Percentiles rank a stretch among this genome's conserved stretches.
Evolutionary conservation across 2,888 invertebrate genomes (phyloP).

Genomic region (Abscondita cerata): DNA sequence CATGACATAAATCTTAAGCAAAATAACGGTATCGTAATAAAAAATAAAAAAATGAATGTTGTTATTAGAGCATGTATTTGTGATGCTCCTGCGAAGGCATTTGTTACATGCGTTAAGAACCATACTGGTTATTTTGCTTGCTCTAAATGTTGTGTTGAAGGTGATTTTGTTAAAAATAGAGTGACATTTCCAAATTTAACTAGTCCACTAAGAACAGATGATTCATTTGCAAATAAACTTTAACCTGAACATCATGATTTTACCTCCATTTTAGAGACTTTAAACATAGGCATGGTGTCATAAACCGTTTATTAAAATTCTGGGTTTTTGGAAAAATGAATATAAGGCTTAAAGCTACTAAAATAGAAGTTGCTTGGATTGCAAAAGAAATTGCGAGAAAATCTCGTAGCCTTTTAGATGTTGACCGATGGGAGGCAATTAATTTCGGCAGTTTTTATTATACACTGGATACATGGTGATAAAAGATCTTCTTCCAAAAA

Average conservation of each 20-base stretch:
- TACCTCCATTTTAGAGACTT: neutral
- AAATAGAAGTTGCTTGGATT: neutral
- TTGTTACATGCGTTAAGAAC: constrained; percentile 38
- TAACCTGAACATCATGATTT: constrained; percentile 1
- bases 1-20: neutral
- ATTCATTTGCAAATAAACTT: neutral
- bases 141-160: constrained; percentile 41
- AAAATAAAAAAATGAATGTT: neutral
- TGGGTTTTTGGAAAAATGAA: too few relatives aligned
- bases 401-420: neutral
- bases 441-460: constrained; percentile 4
- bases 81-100: constrained; percentile 44
- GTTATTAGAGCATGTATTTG: constrained; percentile 28
- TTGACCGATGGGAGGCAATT: constrained; percentile 3
- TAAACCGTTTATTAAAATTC: too few relatives aligned
- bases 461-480: neutral
- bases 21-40: neutral
- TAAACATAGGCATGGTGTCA: constrained; percentile 3
- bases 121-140: constrained; percentile 43
- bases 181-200: constrained; percentile 36
- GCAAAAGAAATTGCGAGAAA: neutral
- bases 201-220: constrained; percentile 22
- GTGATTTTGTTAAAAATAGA: constrained; percentile 36
- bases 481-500: too few relatives aligned
- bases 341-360: too few relatives aligned